Conservation (phyloP, 2,888 invertebrate genomes). For the Itoplectis maculator region DNA sequence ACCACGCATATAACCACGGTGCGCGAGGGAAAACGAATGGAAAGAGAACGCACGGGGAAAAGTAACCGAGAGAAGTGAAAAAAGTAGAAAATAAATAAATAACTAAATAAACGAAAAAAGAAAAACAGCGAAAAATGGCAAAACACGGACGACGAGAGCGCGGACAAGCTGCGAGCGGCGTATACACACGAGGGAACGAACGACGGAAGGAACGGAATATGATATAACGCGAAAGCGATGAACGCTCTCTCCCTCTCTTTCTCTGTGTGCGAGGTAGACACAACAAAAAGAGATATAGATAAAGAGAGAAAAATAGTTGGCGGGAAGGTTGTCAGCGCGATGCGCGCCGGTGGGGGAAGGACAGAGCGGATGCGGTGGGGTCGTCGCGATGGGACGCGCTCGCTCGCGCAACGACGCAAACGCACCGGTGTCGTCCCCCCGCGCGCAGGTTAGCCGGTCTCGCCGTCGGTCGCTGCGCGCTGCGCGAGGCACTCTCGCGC, state of each 20-base stretch:
- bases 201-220: conserved; percentile 79
- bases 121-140: conserved; percentile 21
- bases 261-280: conserved; percentile 1
- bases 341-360: conserved; percentile 12
- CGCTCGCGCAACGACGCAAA: conserved; percentile 42
- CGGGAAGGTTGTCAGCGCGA: background rate
- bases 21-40: conserved; percentile 60
- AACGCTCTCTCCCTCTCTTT: background rate
- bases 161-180: conserved; percentile 41
- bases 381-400: conserved; percentile 36
- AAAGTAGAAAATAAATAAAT: background rate
- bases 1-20: conserved; percentile 75
- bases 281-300: conserved; percentile 47
- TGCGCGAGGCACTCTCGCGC: conserved; percentile 27
- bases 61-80: background rate
- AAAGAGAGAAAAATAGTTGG: conserved; percentile 46
- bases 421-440: conserved; percentile 34
- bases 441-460: background rate
- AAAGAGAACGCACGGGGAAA: conserved; percentile 55
- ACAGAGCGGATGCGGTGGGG: conserved; percentile 34
- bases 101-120: conserved; percentile 4
- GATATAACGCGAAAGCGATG: conserved; percentile 75
- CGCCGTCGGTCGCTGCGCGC: background rate
- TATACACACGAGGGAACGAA: conserved; percentile 65
- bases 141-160: conserved; percentile 55